Conservation (phyloP, 2,888 invertebrate genomes). For the Pristionchus fissidentatus region DNA sequence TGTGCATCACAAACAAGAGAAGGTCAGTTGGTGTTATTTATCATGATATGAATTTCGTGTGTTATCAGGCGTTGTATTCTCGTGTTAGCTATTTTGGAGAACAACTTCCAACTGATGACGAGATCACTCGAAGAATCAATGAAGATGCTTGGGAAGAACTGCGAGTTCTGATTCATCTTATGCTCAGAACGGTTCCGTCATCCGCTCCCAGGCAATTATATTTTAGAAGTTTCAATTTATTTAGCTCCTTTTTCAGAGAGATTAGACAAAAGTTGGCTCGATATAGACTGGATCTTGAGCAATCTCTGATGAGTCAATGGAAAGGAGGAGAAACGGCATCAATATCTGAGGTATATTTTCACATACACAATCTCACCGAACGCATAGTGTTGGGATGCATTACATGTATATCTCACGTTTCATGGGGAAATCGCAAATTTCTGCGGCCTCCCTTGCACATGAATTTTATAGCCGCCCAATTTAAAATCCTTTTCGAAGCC, state of each 20-base stretch:
- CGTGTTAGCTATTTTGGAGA: conserved; percentile 15
- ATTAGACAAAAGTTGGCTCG: conserved; percentile 33
- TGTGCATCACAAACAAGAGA: conserved; percentile 16
- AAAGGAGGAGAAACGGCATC: neutral
- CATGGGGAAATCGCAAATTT: no score
- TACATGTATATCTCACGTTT: no score
- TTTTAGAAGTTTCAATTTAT: neutral
- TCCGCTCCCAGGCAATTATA: neutral
- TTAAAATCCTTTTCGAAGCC: no score
- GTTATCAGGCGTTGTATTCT: neutral
- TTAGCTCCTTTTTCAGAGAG: neutral
- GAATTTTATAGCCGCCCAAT: no score
- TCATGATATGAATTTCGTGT: neutral
- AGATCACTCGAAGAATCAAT: conserved; percentile 5
- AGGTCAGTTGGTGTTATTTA: neutral
- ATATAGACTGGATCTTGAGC: neutral
- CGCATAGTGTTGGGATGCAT: neutral
- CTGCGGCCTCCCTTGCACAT: no score
- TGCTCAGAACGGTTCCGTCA: conserved; percentile 25
- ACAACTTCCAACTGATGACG: neutral
- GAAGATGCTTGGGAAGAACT: conserved; percentile 19
- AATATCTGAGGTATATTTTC: neutral
- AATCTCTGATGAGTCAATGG: neutral
- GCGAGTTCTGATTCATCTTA: neutral
- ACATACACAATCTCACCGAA: neutral